Conservation (phyloP, 2,888 invertebrate species). For the Zygaena filipendulae region DNA sequence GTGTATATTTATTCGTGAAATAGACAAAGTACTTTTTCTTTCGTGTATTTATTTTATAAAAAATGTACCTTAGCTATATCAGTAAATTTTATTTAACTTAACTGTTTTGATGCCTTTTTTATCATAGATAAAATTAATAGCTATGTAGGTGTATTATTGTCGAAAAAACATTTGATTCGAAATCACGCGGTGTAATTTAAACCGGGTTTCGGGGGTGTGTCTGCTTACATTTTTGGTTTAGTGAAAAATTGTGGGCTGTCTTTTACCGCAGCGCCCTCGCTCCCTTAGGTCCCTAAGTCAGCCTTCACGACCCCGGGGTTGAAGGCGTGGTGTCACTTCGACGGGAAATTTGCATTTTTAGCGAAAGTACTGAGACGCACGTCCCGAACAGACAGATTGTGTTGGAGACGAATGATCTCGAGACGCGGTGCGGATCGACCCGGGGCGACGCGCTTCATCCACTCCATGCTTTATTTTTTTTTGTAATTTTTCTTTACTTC, state of each 20-base stretch:
- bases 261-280: slow-evolving; percentile 21
- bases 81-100: too few species aligned
- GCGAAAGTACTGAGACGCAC: slow-evolving; percentile 56
- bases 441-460: too few species aligned
- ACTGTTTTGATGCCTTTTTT: too few species aligned
- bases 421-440: slow-evolving; percentile 30
- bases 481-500: too few species aligned
- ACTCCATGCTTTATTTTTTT: too few species aligned
- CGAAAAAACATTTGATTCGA: too few species aligned
- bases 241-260: slow-evolving; percentile 59
- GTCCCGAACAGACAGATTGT: slow-evolving; percentile 54
- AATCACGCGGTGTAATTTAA: too few species aligned
- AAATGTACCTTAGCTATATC: too few species aligned
- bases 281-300: slow-evolving; percentile 36
- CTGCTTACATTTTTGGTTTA: slow-evolving; percentile 52
- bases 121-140: too few species aligned
- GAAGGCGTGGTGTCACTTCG: slow-evolving; percentile 56
- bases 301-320: slow-evolving; percentile 26
- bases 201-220: slow-evolving; percentile 48
- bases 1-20: slow-evolving; percentile 1
- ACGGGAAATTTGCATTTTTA: slow-evolving; percentile 62
- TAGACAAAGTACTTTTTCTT: not conserved
- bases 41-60: too few species aligned
- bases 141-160: too few species aligned
- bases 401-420: slow-evolving; percentile 50